Base-by-base conservation (phyloP, 2,797 vertebrate species). In the Trachurus trachurus region DNA sequence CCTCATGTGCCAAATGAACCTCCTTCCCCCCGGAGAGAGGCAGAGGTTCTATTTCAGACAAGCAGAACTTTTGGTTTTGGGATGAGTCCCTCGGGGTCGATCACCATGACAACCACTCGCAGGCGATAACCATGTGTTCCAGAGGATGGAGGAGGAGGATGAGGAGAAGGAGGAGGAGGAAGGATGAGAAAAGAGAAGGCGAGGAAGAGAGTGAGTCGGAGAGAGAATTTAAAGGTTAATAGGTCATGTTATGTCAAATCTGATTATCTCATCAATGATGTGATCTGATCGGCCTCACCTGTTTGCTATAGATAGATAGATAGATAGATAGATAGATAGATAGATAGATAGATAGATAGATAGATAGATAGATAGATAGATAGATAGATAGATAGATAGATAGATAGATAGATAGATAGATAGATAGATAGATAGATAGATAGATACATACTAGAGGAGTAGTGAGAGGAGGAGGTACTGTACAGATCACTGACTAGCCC, bases 51-150 rank as follows among this genome's bases (percentile, higher is more conserved):
- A 93, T 93, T 93, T 92, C 85, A 89, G 90, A 93, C 85, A 53
- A 76, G 81, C 79, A 85, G 89, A 93, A 93, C 85, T 94, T 94
- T 94, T 77, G 87, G 88, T 94, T 94, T 93, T 94, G 91, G 91
- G 90, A 95, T 94, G 89, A 94, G 92, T 94, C 92, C 91, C 91
- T 74, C 4, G 74, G 88, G 94, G 91, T 89, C 69, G 76, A 93
- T 95, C 92, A 84, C 93, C 93, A 95, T 95, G 93, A 94, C 94
- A 94, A 94, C 93, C 87, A 87, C 91, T 90, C 83, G 82, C 88
- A 90, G 88, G 88, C 82, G 81, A 94, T 89, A 92, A 91, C 87
- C 86, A 89, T 89, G 89, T 89, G 84, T 88, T 92, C 76, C 79
- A 88, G 81, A 91, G 86, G 78, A 92, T 83, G 82, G 73, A 71